phyloP scores from a whole-genome alignment of 2,113 vertebrate genomes.

The Copsychus sechellarum region DNA sequence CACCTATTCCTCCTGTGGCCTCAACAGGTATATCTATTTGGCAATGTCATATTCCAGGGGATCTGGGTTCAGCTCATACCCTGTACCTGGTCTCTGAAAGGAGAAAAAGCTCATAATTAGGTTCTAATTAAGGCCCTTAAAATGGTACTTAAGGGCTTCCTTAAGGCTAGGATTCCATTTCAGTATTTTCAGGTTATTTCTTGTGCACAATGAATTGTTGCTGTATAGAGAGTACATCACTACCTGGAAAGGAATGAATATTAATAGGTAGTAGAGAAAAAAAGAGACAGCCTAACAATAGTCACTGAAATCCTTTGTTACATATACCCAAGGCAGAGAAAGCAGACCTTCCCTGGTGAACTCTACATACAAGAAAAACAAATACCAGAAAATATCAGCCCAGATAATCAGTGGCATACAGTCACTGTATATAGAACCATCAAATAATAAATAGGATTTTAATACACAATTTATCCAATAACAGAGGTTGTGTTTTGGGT shows the following conservation, averaged over 20 bases:
- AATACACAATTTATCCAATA: not conserved
- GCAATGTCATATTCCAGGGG: not conserved
- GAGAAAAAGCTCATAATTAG: not conserved
- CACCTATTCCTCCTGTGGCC: not conserved
- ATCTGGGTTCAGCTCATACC: not conserved
- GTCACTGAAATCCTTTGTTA: not conserved
- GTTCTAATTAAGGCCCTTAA: not conserved
- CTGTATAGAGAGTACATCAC: not conserved
- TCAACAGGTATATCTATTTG: not conserved
- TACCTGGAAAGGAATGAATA: not conserved
- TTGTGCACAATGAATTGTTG: not conserved
- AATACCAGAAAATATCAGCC: not conserved
- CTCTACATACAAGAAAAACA: not conserved
- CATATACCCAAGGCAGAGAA: not conserved
- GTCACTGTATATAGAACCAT: not conserved
- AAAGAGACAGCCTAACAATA: not conserved
- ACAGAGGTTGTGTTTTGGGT: not conserved
- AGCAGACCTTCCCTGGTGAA: not conserved
- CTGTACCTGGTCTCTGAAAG: not conserved
- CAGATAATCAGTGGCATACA: not conserved
- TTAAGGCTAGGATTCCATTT: not conserved
- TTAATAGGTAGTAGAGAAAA: not conserved
- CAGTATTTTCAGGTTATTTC: not conserved
- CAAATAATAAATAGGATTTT: not conserved
- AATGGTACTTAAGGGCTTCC: not conserved